Evolutionary conservation across 2,797 vertebrate species (phyloP).

Genomic region (Danio tinwini): DNA sequence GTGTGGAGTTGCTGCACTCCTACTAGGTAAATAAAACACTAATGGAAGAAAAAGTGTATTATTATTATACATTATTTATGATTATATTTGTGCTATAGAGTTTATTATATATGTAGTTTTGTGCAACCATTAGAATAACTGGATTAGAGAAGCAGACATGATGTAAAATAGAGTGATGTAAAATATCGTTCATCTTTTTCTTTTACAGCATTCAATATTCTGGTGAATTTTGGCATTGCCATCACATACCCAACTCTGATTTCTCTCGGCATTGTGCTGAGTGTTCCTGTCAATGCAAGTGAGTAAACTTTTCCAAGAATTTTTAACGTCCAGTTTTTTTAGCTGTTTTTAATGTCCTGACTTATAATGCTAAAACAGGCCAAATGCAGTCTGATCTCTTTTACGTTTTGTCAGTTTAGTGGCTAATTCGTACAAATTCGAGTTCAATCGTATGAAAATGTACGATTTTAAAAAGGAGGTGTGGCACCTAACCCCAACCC

Average conservation of each 20-base stretch:
- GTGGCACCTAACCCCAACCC: too few species aligned
- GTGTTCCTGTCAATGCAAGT: conserved; percentile 96
- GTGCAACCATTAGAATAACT: neutral
- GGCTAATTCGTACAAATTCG: too few species aligned
- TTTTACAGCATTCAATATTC: conserved; percentile 91
- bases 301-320: conserved; percentile 63
- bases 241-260: conserved; percentile 94
- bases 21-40: conserved; percentile 84
- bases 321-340: too few species aligned
- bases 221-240: conserved; percentile 97
- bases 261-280: conserved; percentile 94
- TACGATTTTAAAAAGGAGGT: too few species aligned
- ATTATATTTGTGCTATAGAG: too few species aligned
- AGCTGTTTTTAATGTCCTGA: too few species aligned
- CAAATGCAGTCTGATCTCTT: too few species aligned
- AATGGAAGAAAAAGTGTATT: neutral
- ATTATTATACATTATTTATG: neutral
- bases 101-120: neutral
- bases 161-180: too few species aligned
- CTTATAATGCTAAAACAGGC: too few species aligned
- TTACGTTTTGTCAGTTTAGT: too few species aligned
- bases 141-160: neutral
- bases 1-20: conserved; percentile 91
- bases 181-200: conserved; percentile 22
- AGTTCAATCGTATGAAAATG: too few species aligned